A percentile compares a stretch with the other conserved stretches of the same genome.
Conservation (phyloP, 2,888 invertebrate genomes). For the Chironomus tentans region DNA sequence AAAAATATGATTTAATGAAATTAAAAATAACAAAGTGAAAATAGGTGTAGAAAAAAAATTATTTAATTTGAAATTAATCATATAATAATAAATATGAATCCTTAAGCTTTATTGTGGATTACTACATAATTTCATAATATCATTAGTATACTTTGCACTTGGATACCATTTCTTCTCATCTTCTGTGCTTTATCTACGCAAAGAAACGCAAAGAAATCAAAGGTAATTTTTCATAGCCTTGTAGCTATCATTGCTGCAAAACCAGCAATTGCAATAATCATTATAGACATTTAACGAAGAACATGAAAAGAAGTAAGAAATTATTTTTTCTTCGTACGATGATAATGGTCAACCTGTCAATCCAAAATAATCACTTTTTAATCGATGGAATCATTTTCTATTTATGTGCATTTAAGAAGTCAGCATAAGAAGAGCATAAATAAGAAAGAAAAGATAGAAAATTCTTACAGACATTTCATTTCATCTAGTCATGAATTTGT, state of each 20-base stretch:
- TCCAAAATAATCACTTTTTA: slow-evolving; percentile 23
- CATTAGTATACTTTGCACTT: not conserved
- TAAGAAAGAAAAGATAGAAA: not conserved
- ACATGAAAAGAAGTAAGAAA: not conserved
- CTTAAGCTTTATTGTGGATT: not conserved
- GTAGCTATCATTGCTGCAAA: not conserved
- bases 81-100: not conserved
- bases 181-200: not conserved
- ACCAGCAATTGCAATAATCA: slow-evolving; percentile 6
- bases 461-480: not conserved
- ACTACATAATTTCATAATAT: not conserved
- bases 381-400: slow-evolving; percentile 22
- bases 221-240: not conserved
- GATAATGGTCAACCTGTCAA: slow-evolving; percentile 25
- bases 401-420: slow-evolving; percentile 21
- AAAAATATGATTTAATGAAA: not conserved
- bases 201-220: not conserved
- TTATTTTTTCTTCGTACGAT: not conserved
- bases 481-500: too few species aligned
- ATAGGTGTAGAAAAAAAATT: not conserved
- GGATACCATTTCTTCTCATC: not conserved
- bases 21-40: not conserved
- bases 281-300: slow-evolving; percentile 1
- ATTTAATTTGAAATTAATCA: not conserved
- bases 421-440: too few species aligned